Base-by-base conservation (phyloP, 2,113 vertebrate species). In the Malurus cyaneus region DNA sequence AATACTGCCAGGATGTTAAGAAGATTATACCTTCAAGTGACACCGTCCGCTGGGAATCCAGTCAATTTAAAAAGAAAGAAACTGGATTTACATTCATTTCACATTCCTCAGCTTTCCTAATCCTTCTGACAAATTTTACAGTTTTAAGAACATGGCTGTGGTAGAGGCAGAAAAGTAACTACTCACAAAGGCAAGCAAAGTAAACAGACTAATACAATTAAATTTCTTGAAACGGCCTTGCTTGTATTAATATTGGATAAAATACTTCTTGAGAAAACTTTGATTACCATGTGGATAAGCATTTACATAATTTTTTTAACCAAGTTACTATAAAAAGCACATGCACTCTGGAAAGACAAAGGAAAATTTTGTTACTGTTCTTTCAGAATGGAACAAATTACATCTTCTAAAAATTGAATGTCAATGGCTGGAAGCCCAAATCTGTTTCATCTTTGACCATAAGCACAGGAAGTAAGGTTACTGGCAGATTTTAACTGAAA, bases 381-480 rank as follows among this genome's bases (percentile, higher is more conserved):
- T 66, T 86, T 74, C 62, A 65, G 65, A 94, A 53, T 88, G 88
- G 93, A 94, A 97, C 64, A 86, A 89, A 93, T 96, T 93, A 93
- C 76, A 70, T 92, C 89, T 86, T 91, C 86, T 83, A 86, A 92
- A 95, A 95, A 89, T 34, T 90, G 61, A 74, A 90, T 36, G 66
- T 80, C 82, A 74, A 23, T 92, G 95, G 93, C 95, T 97, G 64
- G 88, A 85, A 93, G 96, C 96, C 94, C 80, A 90, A 95, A 93
- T 91, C 53, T 81, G 72, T 84, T 96, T 94, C 93, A 95, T 95
- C 95, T 93, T 95, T 81, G 72, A 61, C 61, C 53, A 47, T 86
- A 89, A 86, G 69, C 69, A 86, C 92, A 95, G 96, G 88, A 96
- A 96, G 92, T 94, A 96, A 96, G 93, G 92, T 94, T 92, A 92